These are phyloP conservation scores for Iphiclides podalirius DNA, from an alignment of 2,888 invertebrate species.

Conservation along the genomic window DNA sequence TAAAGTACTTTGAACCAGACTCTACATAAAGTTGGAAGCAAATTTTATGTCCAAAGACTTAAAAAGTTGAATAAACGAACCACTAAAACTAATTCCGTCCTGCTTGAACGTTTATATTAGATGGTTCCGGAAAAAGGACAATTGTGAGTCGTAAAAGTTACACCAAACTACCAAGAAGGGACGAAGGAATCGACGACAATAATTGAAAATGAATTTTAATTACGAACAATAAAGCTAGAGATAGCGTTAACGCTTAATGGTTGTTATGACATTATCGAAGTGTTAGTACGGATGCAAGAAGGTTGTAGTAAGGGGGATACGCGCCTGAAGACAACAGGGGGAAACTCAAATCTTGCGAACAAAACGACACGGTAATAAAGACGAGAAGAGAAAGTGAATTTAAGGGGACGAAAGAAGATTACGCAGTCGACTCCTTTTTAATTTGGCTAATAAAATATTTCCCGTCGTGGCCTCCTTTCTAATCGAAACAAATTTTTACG, in stretches of 20 bases:
- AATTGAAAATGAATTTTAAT: constrained; percentile 67
- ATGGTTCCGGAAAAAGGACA: constrained; percentile 69
- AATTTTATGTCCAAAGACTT: constrained; percentile 53
- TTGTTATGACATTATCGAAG: constrained; percentile 60
- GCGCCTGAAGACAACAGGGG: constrained; percentile 67
- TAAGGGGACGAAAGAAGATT: constrained; percentile 80
- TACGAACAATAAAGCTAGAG: constrained; percentile 54
- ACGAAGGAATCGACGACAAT: constrained; percentile 31
- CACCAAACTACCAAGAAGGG: constrained; percentile 28
- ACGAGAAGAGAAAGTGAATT: constrained; percentile 83
- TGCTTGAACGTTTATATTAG: constrained; percentile 64
- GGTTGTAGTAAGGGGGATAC: constrained; percentile 65
- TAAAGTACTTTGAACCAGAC: constrained; percentile 36
- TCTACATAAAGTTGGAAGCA: constrained; percentile 51
- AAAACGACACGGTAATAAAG: constrained; percentile 81
- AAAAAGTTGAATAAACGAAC: constrained; percentile 61
- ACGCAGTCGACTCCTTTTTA: constrained; percentile 71
- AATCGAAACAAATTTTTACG: constrained; percentile 24
- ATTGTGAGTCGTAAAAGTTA: constrained; percentile 59
- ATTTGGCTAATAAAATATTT: constrained; percentile 72
- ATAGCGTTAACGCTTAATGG: constrained; percentile 47
- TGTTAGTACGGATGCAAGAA: constrained; percentile 49
- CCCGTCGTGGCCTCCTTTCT: constrained; percentile 31
- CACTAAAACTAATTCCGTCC: constrained; percentile 65
- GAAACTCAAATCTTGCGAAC: constrained; percentile 81